Evolutionary conservation across 2,888 invertebrate species (phyloP).

Genomic region (Timandra comae): DNA sequence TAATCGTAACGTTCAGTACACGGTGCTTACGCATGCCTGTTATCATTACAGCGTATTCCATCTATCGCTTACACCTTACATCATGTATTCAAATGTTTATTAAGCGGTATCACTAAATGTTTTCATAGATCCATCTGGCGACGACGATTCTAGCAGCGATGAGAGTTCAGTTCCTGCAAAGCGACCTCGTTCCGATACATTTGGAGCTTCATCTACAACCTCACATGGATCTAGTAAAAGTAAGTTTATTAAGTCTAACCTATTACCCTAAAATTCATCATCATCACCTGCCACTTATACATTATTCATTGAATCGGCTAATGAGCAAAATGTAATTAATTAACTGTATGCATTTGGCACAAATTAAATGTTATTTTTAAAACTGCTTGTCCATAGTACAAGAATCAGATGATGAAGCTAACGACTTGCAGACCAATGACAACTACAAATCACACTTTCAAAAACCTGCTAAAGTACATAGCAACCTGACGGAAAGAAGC

Average conservation of each 20-base stretch:
- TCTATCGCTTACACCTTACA: no score
- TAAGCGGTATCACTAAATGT: no score
- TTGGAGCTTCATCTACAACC: slow-evolving; percentile 62
- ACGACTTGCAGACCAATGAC: slow-evolving; percentile 32
- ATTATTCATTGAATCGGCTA: no score
- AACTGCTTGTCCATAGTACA: slow-evolving; percentile 32
- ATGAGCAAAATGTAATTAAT: no score
- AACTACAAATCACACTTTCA: slow-evolving; percentile 29
- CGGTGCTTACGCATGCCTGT: no score
- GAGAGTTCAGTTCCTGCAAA: slow-evolving; percentile 49
- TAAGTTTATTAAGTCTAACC: slow-evolving; percentile 23
- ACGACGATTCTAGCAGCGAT: slow-evolving; percentile 61
- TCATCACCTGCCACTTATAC: no score
- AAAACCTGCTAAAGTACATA: slow-evolving; percentile 28
- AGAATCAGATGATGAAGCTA: slow-evolving; percentile 59
- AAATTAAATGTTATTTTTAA: no score
- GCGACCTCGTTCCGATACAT: slow-evolving; percentile 50
- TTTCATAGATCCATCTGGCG: slow-evolving; percentile 39
- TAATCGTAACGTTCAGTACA: no score
- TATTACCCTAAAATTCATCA: no score
- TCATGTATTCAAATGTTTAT: no score
- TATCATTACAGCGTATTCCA: no score
- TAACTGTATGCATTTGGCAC: no score
- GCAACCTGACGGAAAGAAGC: slow-evolving; percentile 37
- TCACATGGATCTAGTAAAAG: slow-evolving; percentile 64